Percentiles rank a stretch among this genome's conserved stretches.
phyloP scores from a whole-genome alignment of 2,888 invertebrate genomes.

The Lysandra coridon region DNA sequence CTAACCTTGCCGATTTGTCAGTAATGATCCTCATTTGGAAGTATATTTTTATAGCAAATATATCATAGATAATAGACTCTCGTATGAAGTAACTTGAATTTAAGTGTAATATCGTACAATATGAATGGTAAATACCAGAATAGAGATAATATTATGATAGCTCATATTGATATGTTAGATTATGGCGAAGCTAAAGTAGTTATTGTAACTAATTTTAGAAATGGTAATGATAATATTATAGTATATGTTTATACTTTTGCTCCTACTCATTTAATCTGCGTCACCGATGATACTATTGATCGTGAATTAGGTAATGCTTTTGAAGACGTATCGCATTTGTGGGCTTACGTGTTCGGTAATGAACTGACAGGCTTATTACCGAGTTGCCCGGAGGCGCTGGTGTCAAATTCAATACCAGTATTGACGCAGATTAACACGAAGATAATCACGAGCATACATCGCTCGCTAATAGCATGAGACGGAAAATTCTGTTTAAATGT shows the following conservation, averaged over 20 bases:
- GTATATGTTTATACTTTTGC: neutral
- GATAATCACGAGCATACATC: conserved; percentile 13
- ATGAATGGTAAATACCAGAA: neutral
- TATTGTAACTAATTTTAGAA: neutral
- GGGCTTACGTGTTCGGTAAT: conserved; percentile 35
- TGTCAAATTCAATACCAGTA: conserved; percentile 42
- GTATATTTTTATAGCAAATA: conserved; percentile 3
- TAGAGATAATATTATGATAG: neutral
- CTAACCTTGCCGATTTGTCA: conserved; percentile 55
- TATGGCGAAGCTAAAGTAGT: neutral
- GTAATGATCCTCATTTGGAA: conserved; percentile 41
- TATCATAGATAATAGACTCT: neutral
- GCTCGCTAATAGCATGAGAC: neutral
- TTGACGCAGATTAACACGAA: conserved; percentile 36
- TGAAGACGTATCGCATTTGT: conserved; percentile 24
- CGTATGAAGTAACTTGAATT: neutral
- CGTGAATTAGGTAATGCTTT: conserved; percentile 12
- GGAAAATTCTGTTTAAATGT: conserved; percentile 9
- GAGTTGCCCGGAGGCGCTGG: conserved; percentile 43
- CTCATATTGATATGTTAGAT: neutral
- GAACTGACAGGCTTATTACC: conserved; percentile 44
- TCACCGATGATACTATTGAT: neutral
- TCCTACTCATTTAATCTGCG: neutral
- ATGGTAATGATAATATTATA: neutral
- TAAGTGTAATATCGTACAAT: neutral